A percentile compares a stretch with the other conserved stretches of the same genome.
phyloP scores from a whole-genome alignment of 37 sponge, comb jelly and placozoan genomes.

The Aplysina aerophoba region DNA sequence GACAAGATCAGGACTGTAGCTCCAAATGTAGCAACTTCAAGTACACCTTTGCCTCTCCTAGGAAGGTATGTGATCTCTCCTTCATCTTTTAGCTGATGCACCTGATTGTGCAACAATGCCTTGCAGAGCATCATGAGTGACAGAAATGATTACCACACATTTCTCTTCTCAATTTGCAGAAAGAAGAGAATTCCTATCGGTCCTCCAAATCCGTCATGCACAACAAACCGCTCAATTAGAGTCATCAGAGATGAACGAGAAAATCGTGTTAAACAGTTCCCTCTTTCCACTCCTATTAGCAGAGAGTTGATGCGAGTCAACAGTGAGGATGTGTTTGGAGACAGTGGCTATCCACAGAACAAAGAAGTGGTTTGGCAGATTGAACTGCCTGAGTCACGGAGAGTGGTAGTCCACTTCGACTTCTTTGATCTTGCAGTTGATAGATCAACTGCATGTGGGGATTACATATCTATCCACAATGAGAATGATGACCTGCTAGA shows the following conservation, averaged over 20 bases:
- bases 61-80: too few relatives aligned
- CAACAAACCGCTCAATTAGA: not conserved
- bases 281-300: not conserved
- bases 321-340: not conserved
- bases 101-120: too few relatives aligned
- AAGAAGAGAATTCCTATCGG: not conserved
- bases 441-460: not conserved
- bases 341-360: not conserved
- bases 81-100: too few relatives aligned
- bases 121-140: too few relatives aligned
- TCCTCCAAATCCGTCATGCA: not conserved
- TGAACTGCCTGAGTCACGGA: not conserved
- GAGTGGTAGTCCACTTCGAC: not conserved
- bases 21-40: too few relatives aligned
- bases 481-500: not conserved
- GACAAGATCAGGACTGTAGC: not conserved
- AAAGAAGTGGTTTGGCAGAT: conserved; percentile 26
- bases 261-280: not conserved
- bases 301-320: not conserved
- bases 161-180: not conserved
- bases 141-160: too few relatives aligned
- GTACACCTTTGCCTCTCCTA: too few relatives aligned
- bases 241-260: conserved; percentile 1
- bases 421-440: not conserved
- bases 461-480: conserved; percentile 15